phyloP scores from a whole-genome alignment of 2,797 vertebrate species.

The Limosa lapponica region DNA sequence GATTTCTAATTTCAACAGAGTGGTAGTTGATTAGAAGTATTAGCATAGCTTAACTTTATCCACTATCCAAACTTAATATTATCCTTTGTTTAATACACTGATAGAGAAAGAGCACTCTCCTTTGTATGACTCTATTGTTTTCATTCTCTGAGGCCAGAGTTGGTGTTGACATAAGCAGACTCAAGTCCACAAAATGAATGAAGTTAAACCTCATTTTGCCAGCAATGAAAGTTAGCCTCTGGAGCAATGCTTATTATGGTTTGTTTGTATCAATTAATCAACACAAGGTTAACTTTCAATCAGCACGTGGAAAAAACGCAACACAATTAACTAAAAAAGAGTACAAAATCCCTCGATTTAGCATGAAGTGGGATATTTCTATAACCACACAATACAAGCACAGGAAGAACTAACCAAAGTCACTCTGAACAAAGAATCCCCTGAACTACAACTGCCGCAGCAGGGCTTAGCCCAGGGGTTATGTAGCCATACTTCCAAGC shows the following conservation, averaged over 20 bases:
- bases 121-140: constrained; percentile 64
- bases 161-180: constrained; percentile 61
- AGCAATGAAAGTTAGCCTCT: constrained; percentile 37
- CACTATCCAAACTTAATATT: constrained; percentile 76
- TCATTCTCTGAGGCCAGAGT: constrained; percentile 40
- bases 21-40: constrained; percentile 72
- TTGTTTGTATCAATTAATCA: constrained; percentile 63
- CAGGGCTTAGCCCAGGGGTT: background rate
- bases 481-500: background rate
- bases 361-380: background rate
- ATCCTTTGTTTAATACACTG: constrained; percentile 73
- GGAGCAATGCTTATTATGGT: constrained; percentile 40
- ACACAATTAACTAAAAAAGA: background rate
- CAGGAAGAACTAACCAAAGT: background rate
- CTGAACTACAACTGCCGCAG: background rate
- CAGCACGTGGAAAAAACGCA: background rate
- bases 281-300: constrained; percentile 43
- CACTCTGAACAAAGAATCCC: background rate
- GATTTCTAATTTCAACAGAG: constrained; percentile 73
- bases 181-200: constrained; percentile 38
- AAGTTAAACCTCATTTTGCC: constrained; percentile 43
- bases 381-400: background rate
- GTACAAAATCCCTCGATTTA: background rate
- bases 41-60: constrained; percentile 75
- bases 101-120: constrained; percentile 40